Base-by-base conservation (phyloP, 2,113 vertebrate genomes). In the Callopanchax toddi region DNA sequence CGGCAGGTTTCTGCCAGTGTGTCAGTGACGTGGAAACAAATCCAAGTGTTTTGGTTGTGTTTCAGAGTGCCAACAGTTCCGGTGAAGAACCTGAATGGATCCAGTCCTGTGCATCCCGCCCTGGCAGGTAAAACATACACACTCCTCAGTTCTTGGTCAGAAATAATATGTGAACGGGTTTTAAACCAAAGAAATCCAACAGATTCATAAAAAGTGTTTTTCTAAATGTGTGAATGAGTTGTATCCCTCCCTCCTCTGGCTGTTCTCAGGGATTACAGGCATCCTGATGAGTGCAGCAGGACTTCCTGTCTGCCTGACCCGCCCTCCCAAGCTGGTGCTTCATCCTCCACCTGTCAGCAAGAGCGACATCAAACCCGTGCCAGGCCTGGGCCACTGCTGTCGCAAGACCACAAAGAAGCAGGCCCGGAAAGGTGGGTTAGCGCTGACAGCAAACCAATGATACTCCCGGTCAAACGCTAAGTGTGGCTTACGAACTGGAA, bases 331-430 rank as follows among this genome's bases (percentile, higher is more conserved):
- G 79, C 90, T 96, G 79, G 94, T 97, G 81, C 94, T 98, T 37
- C 96, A 98, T 72, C 97, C 97, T 0, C 97, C 96, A 0, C 95
- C 96, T 0, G 96, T 98, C 85, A 97, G 95, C 94, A 97, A 97
- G 86, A 97, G 94, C 0, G 95, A 98, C 83, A 96, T 98, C 67
- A 96, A 97, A 71, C 94, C 96, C 20, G 93, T 98, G 63, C 96
- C 96, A 0, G 97, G 97, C 2, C 91, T 98, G 72, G 93, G 95
- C 74, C 95, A 95, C 89, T 95, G 94, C 60, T 96, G 95, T 83
- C 95, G 96, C 87, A 98, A 97, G 86, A 97, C 95, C 76, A 97
- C 93, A 57, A 97, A 96, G 91, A 97, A 96, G 10, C 96, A 97
- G 84, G 94, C 95, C 20, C 95, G 93, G 66, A 97, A 97, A 93